Evolutionary conservation across 2,888 invertebrate species (phyloP).

Genomic region (Aleiodes leptofemur): DNA sequence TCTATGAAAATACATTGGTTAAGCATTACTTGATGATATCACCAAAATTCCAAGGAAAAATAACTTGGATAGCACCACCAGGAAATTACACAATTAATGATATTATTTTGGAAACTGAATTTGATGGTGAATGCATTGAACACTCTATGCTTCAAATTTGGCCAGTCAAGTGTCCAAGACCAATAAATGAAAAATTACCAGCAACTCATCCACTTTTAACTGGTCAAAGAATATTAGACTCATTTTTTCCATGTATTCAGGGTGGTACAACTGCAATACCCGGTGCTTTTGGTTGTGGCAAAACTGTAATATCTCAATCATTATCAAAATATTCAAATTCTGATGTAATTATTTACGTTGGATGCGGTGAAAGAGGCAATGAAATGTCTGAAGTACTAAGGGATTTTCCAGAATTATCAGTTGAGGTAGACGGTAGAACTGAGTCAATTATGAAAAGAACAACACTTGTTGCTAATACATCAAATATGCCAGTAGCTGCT

Average conservation of each 20-base stretch:
- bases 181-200: constrained; percentile 94
- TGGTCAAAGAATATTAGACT: constrained; percentile 97
- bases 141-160: constrained; percentile 98
- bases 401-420: constrained; percentile 83
- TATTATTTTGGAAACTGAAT: constrained; percentile 95
- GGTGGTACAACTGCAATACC: constrained; percentile 89
- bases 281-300: constrained; percentile 87
- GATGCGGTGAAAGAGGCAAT: constrained; percentile 85
- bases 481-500: constrained; percentile 97
- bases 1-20: constrained; percentile 96
- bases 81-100: constrained; percentile 96
- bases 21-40: constrained; percentile 96
- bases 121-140: constrained; percentile 91
- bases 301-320: constrained; percentile 85
- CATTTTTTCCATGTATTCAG: constrained; percentile 97
- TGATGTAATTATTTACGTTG: constrained; percentile 85
- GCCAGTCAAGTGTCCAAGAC: constrained; percentile 97
- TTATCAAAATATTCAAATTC: constrained; percentile 85
- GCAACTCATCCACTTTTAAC: constrained; percentile 97
- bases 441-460: constrained; percentile 87
- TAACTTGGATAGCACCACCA: constrained; percentile 92
- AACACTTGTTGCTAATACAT: constrained; percentile 83
- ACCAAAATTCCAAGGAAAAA: constrained; percentile 93
- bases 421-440: constrained; percentile 80
- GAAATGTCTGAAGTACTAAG: constrained; percentile 85